These are phyloP conservation scores for Galerucella pusilla DNA, from an alignment of 2,888 invertebrate species.

Conservation along the genomic window DNA sequence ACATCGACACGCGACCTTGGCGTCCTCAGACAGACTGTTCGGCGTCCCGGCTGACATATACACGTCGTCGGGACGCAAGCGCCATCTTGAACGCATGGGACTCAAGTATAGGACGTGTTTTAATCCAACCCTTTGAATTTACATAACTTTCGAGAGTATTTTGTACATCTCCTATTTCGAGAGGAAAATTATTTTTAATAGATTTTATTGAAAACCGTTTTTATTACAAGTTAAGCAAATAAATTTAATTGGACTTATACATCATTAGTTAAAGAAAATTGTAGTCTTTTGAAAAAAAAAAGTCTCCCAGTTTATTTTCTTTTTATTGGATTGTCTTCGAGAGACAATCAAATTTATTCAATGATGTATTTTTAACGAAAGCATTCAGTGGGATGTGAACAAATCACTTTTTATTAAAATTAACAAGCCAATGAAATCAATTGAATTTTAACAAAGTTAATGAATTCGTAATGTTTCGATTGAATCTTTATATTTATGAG, in stretches of 20 bases:
- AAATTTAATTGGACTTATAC: no score
- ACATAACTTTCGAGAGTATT: slow-evolving; percentile 29
- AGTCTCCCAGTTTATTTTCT: neutral
- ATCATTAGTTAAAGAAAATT: neutral
- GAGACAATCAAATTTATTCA: neutral
- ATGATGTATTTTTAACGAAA: neutral
- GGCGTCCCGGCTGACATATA: slow-evolving; percentile 60
- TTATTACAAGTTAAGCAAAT: no score
- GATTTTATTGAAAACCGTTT: no score
- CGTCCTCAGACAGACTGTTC: slow-evolving; percentile 64
- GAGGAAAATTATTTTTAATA: slow-evolving; percentile 13
- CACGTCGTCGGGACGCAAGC: slow-evolving; percentile 58
- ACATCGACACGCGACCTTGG: slow-evolving; percentile 57
- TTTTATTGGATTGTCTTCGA: neutral
- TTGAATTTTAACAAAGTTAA: no score
- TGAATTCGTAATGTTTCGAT: no score
- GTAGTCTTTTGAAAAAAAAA: neutral
- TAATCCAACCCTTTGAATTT: slow-evolving; percentile 37
- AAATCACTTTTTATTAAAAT: neutral
- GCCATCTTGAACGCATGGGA: slow-evolving; percentile 49
- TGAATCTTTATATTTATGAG: no score
- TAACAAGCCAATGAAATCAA: no score
- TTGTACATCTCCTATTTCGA: slow-evolving; percentile 20
- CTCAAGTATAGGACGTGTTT: slow-evolving; percentile 31
- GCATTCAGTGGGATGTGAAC: neutral